These are phyloP conservation scores for Exaiptasia diaphana DNA, from an alignment of 64 coral and sea anemone species.

Conservation along the genomic window DNA sequence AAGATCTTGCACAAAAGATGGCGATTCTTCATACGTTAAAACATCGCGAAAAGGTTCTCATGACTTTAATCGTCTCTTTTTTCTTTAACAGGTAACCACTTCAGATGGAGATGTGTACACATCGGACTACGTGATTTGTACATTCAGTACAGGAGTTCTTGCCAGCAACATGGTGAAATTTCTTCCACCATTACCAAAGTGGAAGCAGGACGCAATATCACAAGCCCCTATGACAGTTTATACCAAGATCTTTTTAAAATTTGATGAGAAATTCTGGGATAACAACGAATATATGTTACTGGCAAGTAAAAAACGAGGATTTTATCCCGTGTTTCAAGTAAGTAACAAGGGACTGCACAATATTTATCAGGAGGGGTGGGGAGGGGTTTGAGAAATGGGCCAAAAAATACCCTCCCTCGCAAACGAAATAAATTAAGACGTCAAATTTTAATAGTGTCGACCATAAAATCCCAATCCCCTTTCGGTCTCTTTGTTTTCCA, in stretches of 20 bases:
- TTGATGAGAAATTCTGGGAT: conserved; percentile 54
- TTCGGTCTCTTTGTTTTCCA: too few species aligned
- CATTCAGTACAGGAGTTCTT: conserved; percentile 42
- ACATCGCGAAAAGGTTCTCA: too few species aligned
- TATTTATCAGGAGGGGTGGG: too few species aligned
- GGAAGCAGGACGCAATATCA: conserved; percentile 56
- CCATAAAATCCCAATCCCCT: too few species aligned
- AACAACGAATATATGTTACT: conserved; percentile 12
- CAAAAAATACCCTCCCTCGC: too few species aligned
- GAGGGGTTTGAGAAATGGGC: too few species aligned
- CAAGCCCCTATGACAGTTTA: conserved; percentile 34
- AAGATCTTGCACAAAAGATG: too few species aligned
- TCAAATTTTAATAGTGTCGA: too few species aligned
- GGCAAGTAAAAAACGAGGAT: conserved; percentile 7
- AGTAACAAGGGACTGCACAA: too few species aligned
- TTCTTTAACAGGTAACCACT: not conserved
- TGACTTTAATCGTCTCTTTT: too few species aligned
- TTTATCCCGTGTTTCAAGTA: conserved; percentile 39
- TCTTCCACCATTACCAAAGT: conserved; percentile 25
- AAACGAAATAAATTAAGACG: too few species aligned
- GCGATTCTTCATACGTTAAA: too few species aligned
- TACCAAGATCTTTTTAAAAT: conserved; percentile 63
- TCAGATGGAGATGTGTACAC: conserved; percentile 1
- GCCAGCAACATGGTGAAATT: conserved; percentile 26
- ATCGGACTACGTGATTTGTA: conserved; percentile 30